Evolutionary conservation across 2,797 vertebrate genomes (phyloP).

Genomic region (Sebastes matsubarae): DNA sequence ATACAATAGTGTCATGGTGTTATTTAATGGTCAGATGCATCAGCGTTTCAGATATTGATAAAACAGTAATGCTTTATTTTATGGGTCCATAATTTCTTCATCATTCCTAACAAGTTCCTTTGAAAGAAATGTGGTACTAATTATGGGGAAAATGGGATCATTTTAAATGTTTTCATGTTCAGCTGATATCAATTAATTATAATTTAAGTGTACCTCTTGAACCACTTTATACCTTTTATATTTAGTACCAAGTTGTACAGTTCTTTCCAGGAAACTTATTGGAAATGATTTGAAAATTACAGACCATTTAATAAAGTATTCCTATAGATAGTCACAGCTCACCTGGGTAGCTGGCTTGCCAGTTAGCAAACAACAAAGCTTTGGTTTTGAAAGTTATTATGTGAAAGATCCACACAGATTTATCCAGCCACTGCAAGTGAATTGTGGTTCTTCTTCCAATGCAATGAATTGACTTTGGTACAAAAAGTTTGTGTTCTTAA

Average conservation of each 20-base stretch:
- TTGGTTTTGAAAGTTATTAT: not conserved
- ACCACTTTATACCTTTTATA: not conserved
- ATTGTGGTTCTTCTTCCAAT: too few relatives aligned
- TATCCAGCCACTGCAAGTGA: not conserved
- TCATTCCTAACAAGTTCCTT: not conserved
- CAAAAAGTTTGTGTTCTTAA: not conserved
- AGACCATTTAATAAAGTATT: not conserved
- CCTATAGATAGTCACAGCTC: not conserved
- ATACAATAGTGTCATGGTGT: not conserved
- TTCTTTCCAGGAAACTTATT: not conserved
- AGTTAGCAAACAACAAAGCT: not conserved
- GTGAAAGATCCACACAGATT: not conserved
- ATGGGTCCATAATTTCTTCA: not conserved
- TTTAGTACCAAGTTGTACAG: not conserved
- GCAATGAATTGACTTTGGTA: not conserved
- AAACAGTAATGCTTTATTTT: not conserved
- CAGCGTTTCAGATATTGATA: not conserved
- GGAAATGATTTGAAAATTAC: not conserved
- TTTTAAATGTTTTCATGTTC: too few relatives aligned
- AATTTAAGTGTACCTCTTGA: not conserved
- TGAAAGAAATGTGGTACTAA: not conserved
- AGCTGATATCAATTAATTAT: not conserved
- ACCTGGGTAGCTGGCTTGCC: not conserved
- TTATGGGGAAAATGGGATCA: not conserved
- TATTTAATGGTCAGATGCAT: not conserved